These are phyloP conservation scores for Phytoseiulus persimilis DNA, from an alignment of 2,888 invertebrate species.

Conservation along the genomic window DNA sequence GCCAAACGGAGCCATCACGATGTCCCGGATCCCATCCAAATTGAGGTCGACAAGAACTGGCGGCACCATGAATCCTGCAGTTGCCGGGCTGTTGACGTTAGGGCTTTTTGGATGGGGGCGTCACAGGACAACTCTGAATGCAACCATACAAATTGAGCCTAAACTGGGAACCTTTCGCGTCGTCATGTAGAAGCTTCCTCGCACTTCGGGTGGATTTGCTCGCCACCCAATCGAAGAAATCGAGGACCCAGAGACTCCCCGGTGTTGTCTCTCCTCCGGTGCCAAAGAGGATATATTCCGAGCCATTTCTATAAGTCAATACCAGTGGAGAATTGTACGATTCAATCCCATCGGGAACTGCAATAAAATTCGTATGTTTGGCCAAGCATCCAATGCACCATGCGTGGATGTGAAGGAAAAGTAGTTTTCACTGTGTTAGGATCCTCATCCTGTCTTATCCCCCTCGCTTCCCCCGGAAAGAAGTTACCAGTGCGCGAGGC, in stretches of 20 bases:
- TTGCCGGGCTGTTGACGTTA: not conserved
- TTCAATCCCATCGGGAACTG: conserved; percentile 60
- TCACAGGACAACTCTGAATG: not conserved
- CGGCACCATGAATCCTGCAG: conserved; percentile 60
- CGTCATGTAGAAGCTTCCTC: not conserved
- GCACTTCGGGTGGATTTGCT: conserved; percentile 46
- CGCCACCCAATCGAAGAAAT: conserved; percentile 54
- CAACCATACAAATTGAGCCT: not conserved
- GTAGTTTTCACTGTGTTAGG: too few species aligned
- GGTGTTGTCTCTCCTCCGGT: conserved; percentile 65
- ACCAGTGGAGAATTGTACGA: conserved; percentile 66
- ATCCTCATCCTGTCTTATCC: not conserved
- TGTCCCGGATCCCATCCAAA: conserved; percentile 63
- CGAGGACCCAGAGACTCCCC: conserved; percentile 62
- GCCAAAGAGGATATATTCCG: conserved; percentile 60
- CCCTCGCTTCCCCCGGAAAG: not conserved
- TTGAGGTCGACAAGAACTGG: conserved; percentile 63
- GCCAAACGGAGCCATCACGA: conserved; percentile 65
- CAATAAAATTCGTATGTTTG: not conserved
- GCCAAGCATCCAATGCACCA: too few species aligned
- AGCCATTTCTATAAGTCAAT: conserved; percentile 57
- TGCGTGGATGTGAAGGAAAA: too few species aligned
- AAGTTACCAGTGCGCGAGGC: conserved; percentile 41
- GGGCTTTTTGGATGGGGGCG: not conserved
- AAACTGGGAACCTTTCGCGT: not conserved